phyloP scores from a whole-genome alignment of 2,888 invertebrate species.

The Megalurothrips usitatus region DNA sequence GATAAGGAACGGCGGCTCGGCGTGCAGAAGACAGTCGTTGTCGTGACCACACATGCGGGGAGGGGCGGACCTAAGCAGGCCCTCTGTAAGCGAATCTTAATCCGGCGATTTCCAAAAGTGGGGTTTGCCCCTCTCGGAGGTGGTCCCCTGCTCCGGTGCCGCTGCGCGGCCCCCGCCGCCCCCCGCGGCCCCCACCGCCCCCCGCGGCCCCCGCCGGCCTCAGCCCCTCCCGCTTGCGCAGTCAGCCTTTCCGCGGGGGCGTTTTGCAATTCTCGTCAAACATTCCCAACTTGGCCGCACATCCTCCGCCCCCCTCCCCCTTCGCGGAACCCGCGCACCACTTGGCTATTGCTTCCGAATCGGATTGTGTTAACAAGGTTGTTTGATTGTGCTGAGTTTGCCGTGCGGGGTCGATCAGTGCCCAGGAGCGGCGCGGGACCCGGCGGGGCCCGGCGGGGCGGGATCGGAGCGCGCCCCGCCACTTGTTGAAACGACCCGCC shows the following conservation, averaged over 20 bases:
- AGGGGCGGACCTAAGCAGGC: not conserved
- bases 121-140: not conserved
- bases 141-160: not conserved
- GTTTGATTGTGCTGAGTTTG: slow-evolving; percentile 22
- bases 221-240: too few relatives aligned
- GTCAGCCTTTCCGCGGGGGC: not conserved
- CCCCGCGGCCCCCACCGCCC: too few relatives aligned
- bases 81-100: slow-evolving; percentile 14
- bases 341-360: not conserved
- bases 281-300: not conserved
- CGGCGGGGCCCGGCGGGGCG: too few relatives aligned
- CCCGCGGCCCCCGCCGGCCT: too few relatives aligned
- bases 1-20: not conserved
- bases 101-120: not conserved
- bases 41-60: too few relatives aligned
- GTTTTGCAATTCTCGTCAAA: slow-evolving; percentile 3
- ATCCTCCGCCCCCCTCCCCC: not conserved
- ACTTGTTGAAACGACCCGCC: not conserved
- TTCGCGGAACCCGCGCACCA: not conserved
- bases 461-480: not conserved
- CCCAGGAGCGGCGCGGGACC: too few relatives aligned
- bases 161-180: too few relatives aligned
- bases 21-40: not conserved
- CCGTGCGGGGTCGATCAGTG: not conserved
- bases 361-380: slow-evolving; percentile 9